A percentile compares a stretch with the other conserved stretches of the same genome.
Evolutionary conservation across 2,797 vertebrate species (phyloP).

Genomic region (Trichosurus vulpecula): DNA sequence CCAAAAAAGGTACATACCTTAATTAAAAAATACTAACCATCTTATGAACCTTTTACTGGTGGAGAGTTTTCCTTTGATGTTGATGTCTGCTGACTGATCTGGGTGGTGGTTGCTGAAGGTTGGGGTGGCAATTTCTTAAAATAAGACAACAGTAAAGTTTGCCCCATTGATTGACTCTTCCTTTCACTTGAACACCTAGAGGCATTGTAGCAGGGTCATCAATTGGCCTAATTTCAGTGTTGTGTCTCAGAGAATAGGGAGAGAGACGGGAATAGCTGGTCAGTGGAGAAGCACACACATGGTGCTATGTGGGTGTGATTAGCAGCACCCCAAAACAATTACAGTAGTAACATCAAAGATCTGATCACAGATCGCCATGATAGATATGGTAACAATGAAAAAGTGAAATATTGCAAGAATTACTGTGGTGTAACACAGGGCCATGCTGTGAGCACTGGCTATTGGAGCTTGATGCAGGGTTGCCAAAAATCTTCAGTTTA

Average conservation of each 20-base stretch:
- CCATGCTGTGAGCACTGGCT: background rate
- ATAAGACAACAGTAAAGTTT: background rate
- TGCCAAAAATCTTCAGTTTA: background rate
- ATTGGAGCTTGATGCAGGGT: background rate
- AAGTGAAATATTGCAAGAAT: background rate
- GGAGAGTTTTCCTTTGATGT: background rate
- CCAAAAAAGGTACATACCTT: background rate
- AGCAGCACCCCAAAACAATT: background rate
- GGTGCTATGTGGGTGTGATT: background rate
- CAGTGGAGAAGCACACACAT: background rate
- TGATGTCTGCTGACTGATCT: background rate
- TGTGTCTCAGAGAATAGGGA: background rate
- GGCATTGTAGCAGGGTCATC: background rate
- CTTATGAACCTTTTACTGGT: background rate
- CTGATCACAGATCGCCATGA: background rate
- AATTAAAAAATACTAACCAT: background rate
- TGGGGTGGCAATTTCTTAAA: background rate
- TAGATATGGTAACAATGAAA: background rate
- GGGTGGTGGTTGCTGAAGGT: background rate
- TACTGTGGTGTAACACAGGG: background rate
- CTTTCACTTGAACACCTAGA: background rate
- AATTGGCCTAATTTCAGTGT: background rate
- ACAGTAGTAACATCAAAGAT: background rate
- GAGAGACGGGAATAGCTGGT: background rate
- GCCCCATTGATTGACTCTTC: background rate